Percentiles rank a stretch among this genome's conserved stretches.
phyloP scores from a whole-genome alignment of 2,888 invertebrate species.

The Itoplectis maculator region DNA sequence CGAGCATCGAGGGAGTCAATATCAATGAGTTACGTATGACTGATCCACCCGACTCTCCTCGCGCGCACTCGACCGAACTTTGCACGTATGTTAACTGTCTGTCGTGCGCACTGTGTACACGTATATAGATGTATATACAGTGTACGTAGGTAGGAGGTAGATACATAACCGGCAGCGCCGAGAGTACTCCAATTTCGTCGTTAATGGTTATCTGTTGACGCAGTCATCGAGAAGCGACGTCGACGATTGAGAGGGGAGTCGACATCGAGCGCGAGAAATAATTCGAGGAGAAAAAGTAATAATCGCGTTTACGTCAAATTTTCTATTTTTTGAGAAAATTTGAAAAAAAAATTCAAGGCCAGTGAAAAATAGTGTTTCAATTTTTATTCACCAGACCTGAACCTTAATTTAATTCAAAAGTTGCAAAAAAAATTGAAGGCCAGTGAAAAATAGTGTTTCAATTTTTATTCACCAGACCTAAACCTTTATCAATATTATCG shows the following conservation, averaged over 20 bases:
- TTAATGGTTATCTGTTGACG: constrained; percentile 46
- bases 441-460: no score
- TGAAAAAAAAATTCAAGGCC: no score
- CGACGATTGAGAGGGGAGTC: neutral
- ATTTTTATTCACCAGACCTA: no score
- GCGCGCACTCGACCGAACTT: constrained; percentile 39
- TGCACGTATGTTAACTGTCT: constrained; percentile 26
- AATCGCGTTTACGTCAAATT: no score
- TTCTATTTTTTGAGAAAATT: no score
- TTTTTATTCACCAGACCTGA: no score
- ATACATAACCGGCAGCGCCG: neutral
- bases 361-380: no score
- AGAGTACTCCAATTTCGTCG: constrained; percentile 33
- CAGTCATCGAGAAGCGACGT: constrained; percentile 16
- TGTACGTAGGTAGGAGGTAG: neutral
- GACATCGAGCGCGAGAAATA: neutral
- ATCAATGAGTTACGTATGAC: constrained; percentile 56
- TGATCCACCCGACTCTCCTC: constrained; percentile 49
- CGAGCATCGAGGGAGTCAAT: constrained; percentile 44
- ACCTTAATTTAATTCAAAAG: no score
- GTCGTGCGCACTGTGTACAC: neutral
- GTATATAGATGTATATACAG: neutral
- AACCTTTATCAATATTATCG: no score
- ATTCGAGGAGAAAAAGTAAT: no score
- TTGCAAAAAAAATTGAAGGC: no score